Percentiles rank a stretch among this genome's conserved stretches.
Evolutionary conservation across 2,888 invertebrate species (phyloP).

Genomic region (Drosophila kanekoi): DNA sequence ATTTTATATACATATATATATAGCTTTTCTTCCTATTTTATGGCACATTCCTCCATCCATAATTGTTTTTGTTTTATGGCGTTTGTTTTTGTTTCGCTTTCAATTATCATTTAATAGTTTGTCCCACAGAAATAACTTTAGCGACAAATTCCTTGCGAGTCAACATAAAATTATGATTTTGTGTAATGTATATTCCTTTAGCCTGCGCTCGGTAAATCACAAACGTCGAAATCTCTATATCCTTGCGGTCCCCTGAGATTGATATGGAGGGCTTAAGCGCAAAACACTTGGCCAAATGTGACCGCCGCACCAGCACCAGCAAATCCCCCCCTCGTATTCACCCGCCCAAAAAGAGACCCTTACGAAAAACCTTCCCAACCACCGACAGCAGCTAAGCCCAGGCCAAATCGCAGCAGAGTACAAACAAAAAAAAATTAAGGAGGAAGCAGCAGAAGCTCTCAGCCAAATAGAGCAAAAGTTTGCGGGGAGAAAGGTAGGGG

Average conservation of each 20-base stretch:
- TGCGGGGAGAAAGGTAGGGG: conserved; percentile 13
- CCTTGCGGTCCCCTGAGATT: conserved; percentile 83
- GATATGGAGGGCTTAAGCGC: conserved; percentile 85
- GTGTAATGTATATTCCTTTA: conserved; percentile 54
- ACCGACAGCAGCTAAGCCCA: conserved; percentile 62
- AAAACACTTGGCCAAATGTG: conserved; percentile 86
- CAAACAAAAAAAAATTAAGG: conserved; percentile 13
- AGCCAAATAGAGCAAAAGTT: conserved; percentile 69
- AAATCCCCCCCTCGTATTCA: conserved; percentile 2
- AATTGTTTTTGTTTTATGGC: conserved; percentile 46
- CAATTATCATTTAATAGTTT: conserved; percentile 67
- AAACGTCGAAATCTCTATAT: conserved; percentile 84
- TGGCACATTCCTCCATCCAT: conserved; percentile 13
- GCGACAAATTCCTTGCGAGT: conserved; percentile 61
- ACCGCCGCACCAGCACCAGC: conserved; percentile 77
- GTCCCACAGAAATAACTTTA: conserved; percentile 27
- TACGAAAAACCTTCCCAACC: conserved; percentile 19
- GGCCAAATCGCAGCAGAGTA: conserved; percentile 70
- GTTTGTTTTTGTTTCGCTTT: conserved; percentile 34
- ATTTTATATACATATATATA: too few species aligned
- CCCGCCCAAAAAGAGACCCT: conserved; percentile 32
- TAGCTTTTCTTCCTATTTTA: conserved; percentile 16
- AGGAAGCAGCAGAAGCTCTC: conserved; percentile 25
- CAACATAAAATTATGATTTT: conserved; percentile 74
- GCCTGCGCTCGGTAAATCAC: conserved; percentile 75